Base-by-base conservation (phyloP, 1,140 invertebrate species). In the Amphibalanus amphitrite region DNA sequence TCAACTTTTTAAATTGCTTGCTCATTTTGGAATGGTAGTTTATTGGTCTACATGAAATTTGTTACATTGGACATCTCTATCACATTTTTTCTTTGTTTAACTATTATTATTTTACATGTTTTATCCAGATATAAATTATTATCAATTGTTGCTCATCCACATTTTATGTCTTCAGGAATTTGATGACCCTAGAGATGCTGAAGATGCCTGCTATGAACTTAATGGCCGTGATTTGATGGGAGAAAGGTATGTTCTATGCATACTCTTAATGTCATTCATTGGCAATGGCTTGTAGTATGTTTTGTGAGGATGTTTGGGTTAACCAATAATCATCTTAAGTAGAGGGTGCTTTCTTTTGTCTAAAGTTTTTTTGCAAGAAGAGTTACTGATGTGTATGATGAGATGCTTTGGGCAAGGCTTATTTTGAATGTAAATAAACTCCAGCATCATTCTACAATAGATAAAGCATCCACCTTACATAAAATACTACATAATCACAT, bases 141-240 rank as follows among this genome's bases (percentile, higher is more conserved):
- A 8, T 38, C 17, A 8, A 38, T 17, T 38, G 38, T 38, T 17
- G 38, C 6, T 17, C 38, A 6, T 38, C 38, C 38, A 70, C 25
- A 26, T 26, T 8, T 26, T 20, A 8, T 29, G 28, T 29, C n/a
- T 29, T 28, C 38, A 71, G 71, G 71, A 71, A 29, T 71, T 71
- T 69, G 95, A 98, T 81, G 93, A 97, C 81, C 90, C 93, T 79
- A 87, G 94, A 81, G 96, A 98, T 86, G 96, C 96, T 67, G 95
- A 98, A 82, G 96, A 98, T 85, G 96, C 95, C 30, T 93, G 97
- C 1, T 97, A 97, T 83, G 95, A 98, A 81, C 81, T 98, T 72
- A 97, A 98, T 84, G 95, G 95, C 64, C 95, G 95, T 83, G 93
- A 97, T 80, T 82, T 98, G 73, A 83, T 94, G 73, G 95, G 95